Evolutionary conservation across 2,888 invertebrate species (phyloP).

Genomic region (Globia sparganii): DNA sequence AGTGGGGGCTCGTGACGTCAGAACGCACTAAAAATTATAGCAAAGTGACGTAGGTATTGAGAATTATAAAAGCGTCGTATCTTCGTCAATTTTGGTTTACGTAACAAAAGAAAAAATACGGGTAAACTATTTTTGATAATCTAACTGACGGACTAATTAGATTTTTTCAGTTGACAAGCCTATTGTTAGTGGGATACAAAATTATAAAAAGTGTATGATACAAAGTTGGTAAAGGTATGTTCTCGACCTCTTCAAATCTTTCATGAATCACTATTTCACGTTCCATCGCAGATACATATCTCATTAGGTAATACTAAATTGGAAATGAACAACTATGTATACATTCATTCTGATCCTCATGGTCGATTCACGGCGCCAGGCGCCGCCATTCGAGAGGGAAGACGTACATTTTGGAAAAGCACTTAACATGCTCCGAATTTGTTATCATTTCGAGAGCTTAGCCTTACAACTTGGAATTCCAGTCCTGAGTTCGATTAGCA

Average conservation of each 20-base stretch:
- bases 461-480: neutral
- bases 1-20: too few species aligned
- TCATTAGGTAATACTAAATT: neutral
- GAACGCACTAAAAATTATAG: too few species aligned
- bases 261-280: neutral
- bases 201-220: too few species aligned
- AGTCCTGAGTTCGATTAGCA: too few species aligned
- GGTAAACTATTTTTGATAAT: too few species aligned
- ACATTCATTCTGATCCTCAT: neutral
- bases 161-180: too few species aligned
- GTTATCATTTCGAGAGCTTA: conserved; percentile 23
- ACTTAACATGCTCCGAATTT: neutral
- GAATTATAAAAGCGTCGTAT: too few species aligned
- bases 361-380: neutral
- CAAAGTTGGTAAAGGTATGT: neutral
- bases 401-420: conserved; percentile 18
- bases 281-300: neutral
- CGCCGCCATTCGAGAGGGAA: neutral
- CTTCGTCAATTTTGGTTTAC: too few species aligned
- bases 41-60: too few species aligned
- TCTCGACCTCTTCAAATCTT: neutral
- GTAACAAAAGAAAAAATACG: too few species aligned
- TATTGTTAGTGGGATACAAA: too few species aligned
- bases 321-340: neutral
- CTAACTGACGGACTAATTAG: too few species aligned